Evolutionary conservation across 2,797 vertebrate genomes (phyloP), one percentile per base, ranked within the genome.

Genomic region (Peromyscus eremicus): DNA sequence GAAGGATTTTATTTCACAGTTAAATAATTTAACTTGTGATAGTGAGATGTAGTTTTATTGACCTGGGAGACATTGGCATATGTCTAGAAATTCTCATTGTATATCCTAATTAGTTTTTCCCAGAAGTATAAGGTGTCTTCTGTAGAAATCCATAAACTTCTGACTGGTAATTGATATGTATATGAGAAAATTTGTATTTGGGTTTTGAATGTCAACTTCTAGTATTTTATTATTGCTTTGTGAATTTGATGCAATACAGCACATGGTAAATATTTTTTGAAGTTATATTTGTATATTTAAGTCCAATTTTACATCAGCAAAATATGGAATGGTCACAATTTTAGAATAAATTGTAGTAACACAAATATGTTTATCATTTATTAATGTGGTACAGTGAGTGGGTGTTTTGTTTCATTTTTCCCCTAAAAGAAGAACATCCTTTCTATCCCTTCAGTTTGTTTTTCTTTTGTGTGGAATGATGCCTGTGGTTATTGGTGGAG

Each of bases 1-100:
- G 55, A 95, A 91, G 49, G 93, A 81, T 90, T 91, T 87, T 66
- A 93, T 97, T 97, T 97, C 87, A 92, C 82, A 88, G 37, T 95
- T 96, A 93, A 91, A 60, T 80, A 91, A 75, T 89, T 97, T 88
- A 94, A 88, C 1, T 29, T 27, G 3, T 82, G 37, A 77, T 34
- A 81, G 34, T 29, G 91, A 91, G n/a, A 84, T 4, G 3, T 52
- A 21, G 21, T 89, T 95, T 92, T 95, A 89, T 91, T 97, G 93
- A 92, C 19, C 2, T 14, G 40, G 49, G 27, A 70, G 34, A 85
- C 76, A 49, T 79, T 94, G 84, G 6, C 81, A 49, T 70, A 40
- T 80, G 10, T 57, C n/a, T 21, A 0, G 93, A 87, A 82, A 23
- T 89, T 71, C 37, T 91, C 4, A 1, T 40, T 77, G 9, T 76